These are phyloP conservation scores for Pachycephus smyrnensis DNA, from an alignment of 2,888 invertebrate species.

Conservation along the genomic window DNA sequence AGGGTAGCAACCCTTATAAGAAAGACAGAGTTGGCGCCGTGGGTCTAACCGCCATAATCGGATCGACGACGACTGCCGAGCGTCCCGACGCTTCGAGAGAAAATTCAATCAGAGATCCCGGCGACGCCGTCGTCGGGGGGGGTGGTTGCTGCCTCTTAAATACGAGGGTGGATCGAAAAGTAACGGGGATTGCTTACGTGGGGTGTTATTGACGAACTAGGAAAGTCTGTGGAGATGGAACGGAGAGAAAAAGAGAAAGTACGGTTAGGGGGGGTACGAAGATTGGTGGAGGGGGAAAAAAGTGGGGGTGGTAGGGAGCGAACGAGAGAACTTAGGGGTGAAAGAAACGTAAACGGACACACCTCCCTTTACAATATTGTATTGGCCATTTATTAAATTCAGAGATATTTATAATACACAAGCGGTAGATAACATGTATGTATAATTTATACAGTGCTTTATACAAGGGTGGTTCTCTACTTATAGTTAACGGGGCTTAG, in stretches of 20 bases:
- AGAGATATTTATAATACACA: conserved; percentile 62
- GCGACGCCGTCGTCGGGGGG: not conserved
- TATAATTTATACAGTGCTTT: conserved; percentile 65
- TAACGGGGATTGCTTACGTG: conserved; percentile 28
- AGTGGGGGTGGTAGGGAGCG: not conserved
- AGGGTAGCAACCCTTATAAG: not conserved
- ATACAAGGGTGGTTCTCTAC: conserved; percentile 23
- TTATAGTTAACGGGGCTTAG: conserved; percentile 10
- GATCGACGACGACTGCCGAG: conserved; percentile 11
- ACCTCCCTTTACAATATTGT: conserved; percentile 36
- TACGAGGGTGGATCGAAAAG: conserved; percentile 35
- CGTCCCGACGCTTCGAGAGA: conserved; percentile 21
- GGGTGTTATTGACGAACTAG: not conserved
- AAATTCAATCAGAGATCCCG: conserved; percentile 30
- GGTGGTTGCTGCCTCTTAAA: conserved; percentile 31
- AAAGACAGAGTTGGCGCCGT: conserved; percentile 8
- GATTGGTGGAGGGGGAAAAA: not conserved
- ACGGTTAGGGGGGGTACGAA: not conserved
- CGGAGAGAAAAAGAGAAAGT: not conserved
- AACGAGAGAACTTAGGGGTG: not conserved
- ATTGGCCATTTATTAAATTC: conserved; percentile 63
- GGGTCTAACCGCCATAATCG: conserved; percentile 18
- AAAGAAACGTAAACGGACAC: not conserved
- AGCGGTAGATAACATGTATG: conserved; percentile 65
- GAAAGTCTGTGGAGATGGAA: not conserved